A percentile compares a stretch with the other conserved stretches of the same genome.
phyloP scores from a whole-genome alignment of 1,140 invertebrate species.

The Triops cancriformis region DNA sequence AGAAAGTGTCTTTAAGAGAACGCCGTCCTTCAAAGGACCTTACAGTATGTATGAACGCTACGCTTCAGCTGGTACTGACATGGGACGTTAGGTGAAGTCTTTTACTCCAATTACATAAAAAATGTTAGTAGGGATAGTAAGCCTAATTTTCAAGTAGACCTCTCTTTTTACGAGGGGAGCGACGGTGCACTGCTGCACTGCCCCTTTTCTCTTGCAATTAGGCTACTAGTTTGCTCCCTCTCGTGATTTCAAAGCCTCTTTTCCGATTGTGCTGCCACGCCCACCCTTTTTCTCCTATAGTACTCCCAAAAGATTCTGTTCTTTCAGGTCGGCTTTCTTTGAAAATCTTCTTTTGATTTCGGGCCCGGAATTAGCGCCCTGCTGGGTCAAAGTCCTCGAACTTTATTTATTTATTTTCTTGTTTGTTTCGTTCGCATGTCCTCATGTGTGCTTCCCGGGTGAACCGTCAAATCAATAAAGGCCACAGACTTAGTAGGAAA shows the following conservation, averaged over 20 bases:
- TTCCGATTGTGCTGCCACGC: neutral
- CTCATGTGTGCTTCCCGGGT: neutral
- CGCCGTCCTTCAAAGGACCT: too few relatives aligned
- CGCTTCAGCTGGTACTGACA: too few relatives aligned
- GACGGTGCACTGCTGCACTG: neutral
- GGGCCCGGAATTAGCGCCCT: neutral
- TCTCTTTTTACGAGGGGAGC: neutral
- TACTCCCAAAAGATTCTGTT: neutral
- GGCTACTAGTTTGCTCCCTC: neutral
- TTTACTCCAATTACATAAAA: neutral
- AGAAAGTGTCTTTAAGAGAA: too few relatives aligned
- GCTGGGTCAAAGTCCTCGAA: neutral
- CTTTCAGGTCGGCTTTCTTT: neutral
- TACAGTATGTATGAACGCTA: too few relatives aligned
- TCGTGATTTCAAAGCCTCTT: neutral
- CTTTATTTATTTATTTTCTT: too few relatives aligned
- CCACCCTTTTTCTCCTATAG: neutral
- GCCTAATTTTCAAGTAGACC: neutral
- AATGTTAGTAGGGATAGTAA: neutral
- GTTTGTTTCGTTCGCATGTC: neutral
- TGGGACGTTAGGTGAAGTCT: too few relatives aligned
- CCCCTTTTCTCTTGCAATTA: neutral
- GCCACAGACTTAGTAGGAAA: neutral
- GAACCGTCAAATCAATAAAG: neutral
- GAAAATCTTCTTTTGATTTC: neutral